Evolutionary conservation across 2,888 invertebrate species (phyloP).

Genomic region (Apocheima hispidaria): DNA sequence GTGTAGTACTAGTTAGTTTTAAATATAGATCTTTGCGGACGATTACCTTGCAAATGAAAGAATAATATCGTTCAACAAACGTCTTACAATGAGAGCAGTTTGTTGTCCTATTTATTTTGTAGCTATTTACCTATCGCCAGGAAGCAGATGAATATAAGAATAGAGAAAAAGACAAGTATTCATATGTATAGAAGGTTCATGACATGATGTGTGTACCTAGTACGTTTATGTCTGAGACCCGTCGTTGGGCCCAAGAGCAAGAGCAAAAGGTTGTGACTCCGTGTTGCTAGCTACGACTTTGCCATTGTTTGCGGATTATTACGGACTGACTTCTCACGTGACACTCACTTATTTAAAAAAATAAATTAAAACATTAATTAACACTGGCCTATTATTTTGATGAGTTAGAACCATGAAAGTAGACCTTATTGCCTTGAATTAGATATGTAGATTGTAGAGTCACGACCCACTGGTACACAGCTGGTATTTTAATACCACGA

Average conservation of each 20-base stretch:
- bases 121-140: constrained; percentile 21
- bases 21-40: constrained; percentile 57
- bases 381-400: too few relatives aligned
- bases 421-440: too few relatives aligned
- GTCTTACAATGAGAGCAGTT: constrained; percentile 6
- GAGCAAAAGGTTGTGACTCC: constrained; percentile 73
- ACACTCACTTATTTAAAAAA: too few relatives aligned
- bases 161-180: constrained; percentile 31
- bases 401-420: too few relatives aligned
- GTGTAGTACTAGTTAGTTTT: constrained; percentile 50
- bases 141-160: constrained; percentile 28
- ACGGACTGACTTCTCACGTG: not conserved
- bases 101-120: constrained; percentile 8
- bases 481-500: too few relatives aligned
- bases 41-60: constrained; percentile 55
- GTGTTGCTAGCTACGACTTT: constrained; percentile 57
- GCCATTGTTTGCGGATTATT: constrained; percentile 44
- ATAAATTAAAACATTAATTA: not conserved
- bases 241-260: constrained; percentile 71
- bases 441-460: too few relatives aligned
- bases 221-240: constrained; percentile 65
- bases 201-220: constrained; percentile 57
- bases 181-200: constrained; percentile 53
- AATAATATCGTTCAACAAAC: constrained; percentile 38
- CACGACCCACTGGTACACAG: too few relatives aligned